These are phyloP conservation scores for Etheostoma nigrum DNA, from an alignment of 2,797 vertebrate species.

Conservation along the genomic window DNA sequence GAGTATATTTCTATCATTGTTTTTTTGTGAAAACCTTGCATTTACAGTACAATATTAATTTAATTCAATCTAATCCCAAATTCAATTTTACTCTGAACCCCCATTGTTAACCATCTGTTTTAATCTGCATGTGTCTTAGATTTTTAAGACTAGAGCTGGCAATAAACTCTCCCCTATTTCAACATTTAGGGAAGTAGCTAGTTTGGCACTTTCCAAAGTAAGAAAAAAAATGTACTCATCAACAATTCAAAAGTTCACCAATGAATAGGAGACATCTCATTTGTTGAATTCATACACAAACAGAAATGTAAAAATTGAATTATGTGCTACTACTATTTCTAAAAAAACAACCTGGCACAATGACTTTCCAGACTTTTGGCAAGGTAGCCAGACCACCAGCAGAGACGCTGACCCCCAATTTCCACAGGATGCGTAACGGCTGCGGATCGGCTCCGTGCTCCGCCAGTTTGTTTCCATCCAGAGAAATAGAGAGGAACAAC, in stretches of 20 bases:
- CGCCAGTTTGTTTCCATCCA: no score
- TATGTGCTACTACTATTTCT: neutral
- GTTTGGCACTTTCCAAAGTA: neutral
- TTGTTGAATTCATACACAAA: neutral
- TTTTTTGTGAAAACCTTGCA: neutral
- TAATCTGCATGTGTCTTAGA: neutral
- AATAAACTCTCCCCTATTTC: neutral
- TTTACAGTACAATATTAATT: neutral
- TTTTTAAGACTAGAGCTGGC: neutral
- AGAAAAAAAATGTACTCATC: neutral
- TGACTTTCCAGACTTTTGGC: neutral
- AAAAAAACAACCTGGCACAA: no score
- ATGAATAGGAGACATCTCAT: neutral
- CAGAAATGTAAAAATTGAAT: neutral
- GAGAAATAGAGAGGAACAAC: no score
- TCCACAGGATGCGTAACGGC: no score
- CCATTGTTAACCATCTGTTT: neutral
- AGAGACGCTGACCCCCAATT: neutral
- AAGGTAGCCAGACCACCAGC: no score
- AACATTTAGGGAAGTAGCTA: neutral
- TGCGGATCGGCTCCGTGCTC: no score
- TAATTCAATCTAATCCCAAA: neutral
- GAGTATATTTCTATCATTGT: neutral
- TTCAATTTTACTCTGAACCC: no score
- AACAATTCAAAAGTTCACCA: neutral